phyloP scores from a whole-genome alignment of 2,888 invertebrate species.

The Strigamia transsilvanica region DNA sequence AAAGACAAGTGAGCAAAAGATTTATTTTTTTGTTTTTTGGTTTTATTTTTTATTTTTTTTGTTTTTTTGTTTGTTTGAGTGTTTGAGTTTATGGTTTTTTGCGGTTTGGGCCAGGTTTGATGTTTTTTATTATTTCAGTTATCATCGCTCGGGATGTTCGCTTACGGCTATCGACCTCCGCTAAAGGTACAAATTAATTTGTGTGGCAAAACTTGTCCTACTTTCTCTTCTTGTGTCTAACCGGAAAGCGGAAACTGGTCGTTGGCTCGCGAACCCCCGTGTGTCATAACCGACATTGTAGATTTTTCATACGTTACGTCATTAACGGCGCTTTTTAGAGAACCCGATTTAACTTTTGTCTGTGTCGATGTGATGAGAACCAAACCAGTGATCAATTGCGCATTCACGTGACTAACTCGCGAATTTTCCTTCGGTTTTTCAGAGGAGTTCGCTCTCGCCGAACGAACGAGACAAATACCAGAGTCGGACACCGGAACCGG shows the following conservation, averaged over 20 bases:
- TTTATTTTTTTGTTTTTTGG: not conserved
- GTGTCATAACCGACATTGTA: not conserved
- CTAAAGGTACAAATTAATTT: not conserved
- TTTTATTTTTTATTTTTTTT: not conserved
- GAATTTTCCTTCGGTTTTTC: conserved; percentile 61
- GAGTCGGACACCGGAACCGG: conserved; percentile 73
- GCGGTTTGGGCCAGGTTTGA: no score
- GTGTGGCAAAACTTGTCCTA: no score
- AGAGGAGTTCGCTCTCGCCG: conserved; percentile 84
- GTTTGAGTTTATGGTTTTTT: no score
- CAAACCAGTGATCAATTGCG: conserved; percentile 53
- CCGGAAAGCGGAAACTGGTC: no score
- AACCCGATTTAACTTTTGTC: conserved; percentile 38
- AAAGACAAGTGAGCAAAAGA: conserved; percentile 56
- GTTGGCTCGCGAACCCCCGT: not conserved
- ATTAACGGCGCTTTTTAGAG: not conserved
- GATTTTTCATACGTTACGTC: conserved; percentile 41
- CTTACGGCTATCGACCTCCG: not conserved
- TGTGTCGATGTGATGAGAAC: conserved; percentile 55
- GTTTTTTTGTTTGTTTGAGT: not conserved
- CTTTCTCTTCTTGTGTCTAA: no score
- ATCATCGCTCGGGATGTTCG: not conserved
- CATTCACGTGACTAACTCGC: no score
- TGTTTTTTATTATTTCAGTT: not conserved
- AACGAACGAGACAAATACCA: conserved; percentile 84